phyloP scores from a whole-genome alignment of 2,888 invertebrate genomes.

The Acrobasis suavella region DNA sequence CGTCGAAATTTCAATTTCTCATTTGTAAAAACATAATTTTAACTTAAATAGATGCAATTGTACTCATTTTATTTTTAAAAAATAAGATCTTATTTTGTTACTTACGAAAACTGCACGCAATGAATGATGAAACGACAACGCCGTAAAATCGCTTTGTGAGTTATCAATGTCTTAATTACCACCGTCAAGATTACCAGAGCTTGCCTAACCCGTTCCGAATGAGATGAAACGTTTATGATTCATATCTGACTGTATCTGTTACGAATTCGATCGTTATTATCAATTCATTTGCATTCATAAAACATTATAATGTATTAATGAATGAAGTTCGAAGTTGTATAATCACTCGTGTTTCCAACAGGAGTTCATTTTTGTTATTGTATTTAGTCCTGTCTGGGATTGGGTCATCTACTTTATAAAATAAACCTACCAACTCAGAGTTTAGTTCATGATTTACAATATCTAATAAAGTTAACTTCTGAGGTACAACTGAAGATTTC shows the following conservation, averaged over 20 bases:
- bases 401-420: too few species aligned
- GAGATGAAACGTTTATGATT: background rate
- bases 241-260: constrained; percentile 3
- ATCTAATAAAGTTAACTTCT: too few species aligned
- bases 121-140: background rate
- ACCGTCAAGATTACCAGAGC: background rate
- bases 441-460: too few species aligned
- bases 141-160: background rate
- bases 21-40: too few species aligned
- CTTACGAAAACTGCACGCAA: background rate
- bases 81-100: background rate
- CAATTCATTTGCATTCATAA: background rate
- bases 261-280: background rate
- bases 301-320: background rate
- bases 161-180: constrained; percentile 1
- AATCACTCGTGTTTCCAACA: too few species aligned
- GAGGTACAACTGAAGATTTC: too few species aligned
- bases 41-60: background rate
- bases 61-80: background rate
- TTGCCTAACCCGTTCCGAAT: constrained; percentile 2
- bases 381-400: too few species aligned
- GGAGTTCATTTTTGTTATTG: too few species aligned
- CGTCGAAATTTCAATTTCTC: too few species aligned
- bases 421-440: too few species aligned
- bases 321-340: background rate